phyloP scores from a whole-genome alignment of 2,888 invertebrate species.

The Bugulina stolonifera region DNA sequence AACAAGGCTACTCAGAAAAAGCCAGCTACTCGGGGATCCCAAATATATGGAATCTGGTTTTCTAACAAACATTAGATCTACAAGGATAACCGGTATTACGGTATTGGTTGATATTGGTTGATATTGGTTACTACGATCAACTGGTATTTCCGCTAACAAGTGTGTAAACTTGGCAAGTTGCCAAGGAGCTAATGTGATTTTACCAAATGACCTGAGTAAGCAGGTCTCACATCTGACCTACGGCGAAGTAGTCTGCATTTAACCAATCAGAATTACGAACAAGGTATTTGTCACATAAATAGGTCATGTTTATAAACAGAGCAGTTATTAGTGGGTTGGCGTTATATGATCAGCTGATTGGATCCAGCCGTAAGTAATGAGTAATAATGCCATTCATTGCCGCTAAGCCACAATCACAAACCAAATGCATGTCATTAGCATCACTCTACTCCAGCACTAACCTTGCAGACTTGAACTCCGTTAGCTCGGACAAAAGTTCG shows the following conservation, averaged over 20 bases:
- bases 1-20: neutral
- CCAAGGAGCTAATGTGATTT: too few species aligned
- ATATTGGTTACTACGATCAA: too few species aligned
- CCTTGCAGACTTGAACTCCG: conserved; percentile 24
- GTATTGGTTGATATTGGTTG: too few species aligned
- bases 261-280: too few species aligned
- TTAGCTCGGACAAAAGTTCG: conserved; percentile 1
- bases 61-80: neutral
- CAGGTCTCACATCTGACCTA: too few species aligned
- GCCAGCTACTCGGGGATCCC: too few species aligned
- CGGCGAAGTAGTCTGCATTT: too few species aligned
- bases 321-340: neutral
- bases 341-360: conserved; percentile 5
- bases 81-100: neutral
- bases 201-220: too few species aligned
- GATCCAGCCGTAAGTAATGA: neutral
- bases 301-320: conserved; percentile 16
- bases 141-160: too few species aligned
- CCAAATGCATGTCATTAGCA: neutral
- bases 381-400: neutral
- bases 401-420: neutral
- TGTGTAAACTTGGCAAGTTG: too few species aligned
- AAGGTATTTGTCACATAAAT: too few species aligned
- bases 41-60: neutral
- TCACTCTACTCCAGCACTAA: neutral